Conservation (phyloP, 2,113 vertebrate species). For the Physeter macrocephalus region DNA sequence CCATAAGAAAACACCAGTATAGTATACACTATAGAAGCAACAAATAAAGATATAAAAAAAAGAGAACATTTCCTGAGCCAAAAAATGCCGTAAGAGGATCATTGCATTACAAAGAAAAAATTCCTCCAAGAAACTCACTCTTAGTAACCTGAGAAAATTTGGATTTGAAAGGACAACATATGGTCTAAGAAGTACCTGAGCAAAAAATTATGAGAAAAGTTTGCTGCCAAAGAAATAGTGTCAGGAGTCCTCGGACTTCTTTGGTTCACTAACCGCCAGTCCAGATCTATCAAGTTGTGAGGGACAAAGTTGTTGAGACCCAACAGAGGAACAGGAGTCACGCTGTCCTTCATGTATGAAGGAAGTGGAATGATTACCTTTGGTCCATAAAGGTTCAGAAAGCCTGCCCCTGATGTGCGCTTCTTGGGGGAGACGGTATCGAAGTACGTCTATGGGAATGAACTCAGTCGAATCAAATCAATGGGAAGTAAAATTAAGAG, state of each 20-base stretch:
- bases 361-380: background rate
- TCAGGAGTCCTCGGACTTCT: background rate
- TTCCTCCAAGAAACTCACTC: background rate
- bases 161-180: slow-evolving; percentile 2
- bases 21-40: background rate
- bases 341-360: background rate
- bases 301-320: background rate
- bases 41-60: background rate
- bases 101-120: background rate
- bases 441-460: background rate
- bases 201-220: background rate
- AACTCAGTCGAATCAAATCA: background rate
- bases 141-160: background rate
- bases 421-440: accelerated
- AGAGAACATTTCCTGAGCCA: background rate
- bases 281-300: background rate
- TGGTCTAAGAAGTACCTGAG: background rate
- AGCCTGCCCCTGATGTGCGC: background rate
- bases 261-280: background rate
- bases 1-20: background rate
- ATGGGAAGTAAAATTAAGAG: background rate
- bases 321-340: background rate
- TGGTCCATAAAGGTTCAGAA: background rate
- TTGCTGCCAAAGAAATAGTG: background rate
- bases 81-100: background rate